These are phyloP conservation scores for Vireo griseus DNA, from an alignment of 2,797 vertebrate species.

Conservation along the genomic window DNA sequence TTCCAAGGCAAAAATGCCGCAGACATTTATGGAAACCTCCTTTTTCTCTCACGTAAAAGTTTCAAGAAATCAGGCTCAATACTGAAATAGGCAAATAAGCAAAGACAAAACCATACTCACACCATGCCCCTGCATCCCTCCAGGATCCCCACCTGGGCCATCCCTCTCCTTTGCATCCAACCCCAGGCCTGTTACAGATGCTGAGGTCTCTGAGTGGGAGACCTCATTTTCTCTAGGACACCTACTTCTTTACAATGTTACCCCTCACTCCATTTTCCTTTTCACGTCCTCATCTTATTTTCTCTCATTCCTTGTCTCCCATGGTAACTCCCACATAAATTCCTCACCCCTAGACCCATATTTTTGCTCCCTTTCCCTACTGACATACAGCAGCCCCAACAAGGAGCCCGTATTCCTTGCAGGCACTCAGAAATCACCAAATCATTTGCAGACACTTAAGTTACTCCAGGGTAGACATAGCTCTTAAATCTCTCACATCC, in stretches of 20 bases:
- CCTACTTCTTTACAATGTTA: rapidly evolving
- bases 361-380: not conserved
- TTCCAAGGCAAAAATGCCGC: not conserved
- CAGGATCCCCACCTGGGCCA: not conserved
- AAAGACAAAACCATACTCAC: not conserved
- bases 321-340: not conserved
- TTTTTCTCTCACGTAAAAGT: not conserved
- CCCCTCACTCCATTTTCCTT: not conserved
- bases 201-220: not conserved
- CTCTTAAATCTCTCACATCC: not conserved
- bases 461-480: not conserved
- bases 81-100: not conserved
- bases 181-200: not conserved
- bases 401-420: not conserved
- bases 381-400: too few species aligned
- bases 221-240: not conserved
- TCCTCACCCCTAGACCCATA: too few species aligned
- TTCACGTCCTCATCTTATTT: not conserved
- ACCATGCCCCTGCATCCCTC: not conserved
- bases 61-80: not conserved
- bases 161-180: not conserved
- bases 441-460: not conserved
- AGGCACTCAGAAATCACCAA: not conserved
- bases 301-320: not conserved
- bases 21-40: not conserved